Conservation (phyloP, 92 coral and sea anemone species). For the Pocillopora meandrina region DNA sequence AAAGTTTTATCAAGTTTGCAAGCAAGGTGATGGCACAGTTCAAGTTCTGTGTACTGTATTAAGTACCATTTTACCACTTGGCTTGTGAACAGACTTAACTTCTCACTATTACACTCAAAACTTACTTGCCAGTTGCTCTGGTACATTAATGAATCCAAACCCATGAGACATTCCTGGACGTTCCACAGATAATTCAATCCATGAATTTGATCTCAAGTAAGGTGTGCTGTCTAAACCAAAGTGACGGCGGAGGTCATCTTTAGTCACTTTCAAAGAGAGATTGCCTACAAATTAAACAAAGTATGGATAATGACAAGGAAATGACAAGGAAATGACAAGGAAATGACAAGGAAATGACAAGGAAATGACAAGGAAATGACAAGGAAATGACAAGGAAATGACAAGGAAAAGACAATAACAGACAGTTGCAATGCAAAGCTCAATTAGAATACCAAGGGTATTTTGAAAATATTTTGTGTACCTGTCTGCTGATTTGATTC, state of each 20-base stretch:
- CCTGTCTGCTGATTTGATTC: too few species aligned
- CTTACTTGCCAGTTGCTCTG: slow-evolving; percentile 78
- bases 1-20: not conserved
- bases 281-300: slow-evolving; percentile 62
- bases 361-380: too few species aligned
- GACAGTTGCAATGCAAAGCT: too few species aligned
- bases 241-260: slow-evolving; percentile 77
- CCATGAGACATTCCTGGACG: slow-evolving; percentile 77
- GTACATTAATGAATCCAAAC: slow-evolving; percentile 86
- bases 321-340: not conserved
- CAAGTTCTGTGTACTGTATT: not conserved
- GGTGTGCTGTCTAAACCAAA: slow-evolving; percentile 90
- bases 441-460: too few species aligned
- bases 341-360: too few species aligned
- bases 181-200: slow-evolving; percentile 84
- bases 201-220: slow-evolving; percentile 82
- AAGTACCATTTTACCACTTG: too few species aligned
- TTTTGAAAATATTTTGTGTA: too few species aligned
- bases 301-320: not conserved
- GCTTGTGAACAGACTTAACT: not conserved
- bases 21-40: not conserved
- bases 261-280: slow-evolving; percentile 77
- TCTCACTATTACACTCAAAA: not conserved
- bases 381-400: too few species aligned
- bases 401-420: too few species aligned